Evolutionary conservation across 2,113 vertebrate species (phyloP).

Genomic region (Anseranas semipalmata): DNA sequence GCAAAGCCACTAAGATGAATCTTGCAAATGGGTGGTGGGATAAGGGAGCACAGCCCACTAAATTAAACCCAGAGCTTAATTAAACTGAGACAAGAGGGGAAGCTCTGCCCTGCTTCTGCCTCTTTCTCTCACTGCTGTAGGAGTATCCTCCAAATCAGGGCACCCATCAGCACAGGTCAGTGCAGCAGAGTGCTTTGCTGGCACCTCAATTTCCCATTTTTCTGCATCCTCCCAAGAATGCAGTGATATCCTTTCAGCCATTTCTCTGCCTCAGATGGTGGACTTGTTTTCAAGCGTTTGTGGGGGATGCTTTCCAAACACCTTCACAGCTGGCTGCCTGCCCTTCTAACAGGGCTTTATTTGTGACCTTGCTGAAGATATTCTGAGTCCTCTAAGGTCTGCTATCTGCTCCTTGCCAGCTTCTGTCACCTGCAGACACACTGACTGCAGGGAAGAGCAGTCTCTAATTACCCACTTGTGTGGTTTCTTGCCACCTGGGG

Average conservation of each 20-base stretch:
- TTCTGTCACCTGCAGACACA: not conserved
- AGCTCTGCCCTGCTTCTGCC: not conserved
- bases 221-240: not conserved
- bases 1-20: not conserved
- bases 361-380: not conserved
- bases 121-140: not conserved
- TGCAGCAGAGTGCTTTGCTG: not conserved
- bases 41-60: not conserved
- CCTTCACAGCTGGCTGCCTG: not conserved
- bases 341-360: not conserved
- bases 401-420: not conserved
- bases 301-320: not conserved
- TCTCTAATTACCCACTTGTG: not conserved
- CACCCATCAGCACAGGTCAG: not conserved
- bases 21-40: not conserved
- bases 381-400: not conserved
- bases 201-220: not conserved
- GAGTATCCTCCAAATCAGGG: not conserved
- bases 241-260: not conserved
- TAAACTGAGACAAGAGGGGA: not conserved
- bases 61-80: not conserved
- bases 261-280: not conserved
- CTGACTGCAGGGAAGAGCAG: fast-evolving
- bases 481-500: too few species aligned
- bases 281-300: not conserved